These are phyloP conservation scores for Myrmophylax atrothorax DNA, from an alignment of 2,113 vertebrate genomes.

Conservation along the genomic window DNA sequence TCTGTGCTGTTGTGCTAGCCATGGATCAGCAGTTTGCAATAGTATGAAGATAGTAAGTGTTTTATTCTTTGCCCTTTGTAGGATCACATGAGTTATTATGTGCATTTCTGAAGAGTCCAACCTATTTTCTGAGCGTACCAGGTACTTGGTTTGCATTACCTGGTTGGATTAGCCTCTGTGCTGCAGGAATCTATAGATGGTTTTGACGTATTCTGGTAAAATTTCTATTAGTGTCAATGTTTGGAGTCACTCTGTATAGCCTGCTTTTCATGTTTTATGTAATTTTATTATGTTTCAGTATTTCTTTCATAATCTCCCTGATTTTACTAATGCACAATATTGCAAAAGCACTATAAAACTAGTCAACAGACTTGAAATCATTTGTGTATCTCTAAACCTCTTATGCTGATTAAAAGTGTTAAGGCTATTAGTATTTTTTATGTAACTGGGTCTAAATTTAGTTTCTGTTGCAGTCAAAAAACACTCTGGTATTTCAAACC, in stretches of 20 bases:
- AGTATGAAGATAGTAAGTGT: not conserved
- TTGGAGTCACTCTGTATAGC: not conserved
- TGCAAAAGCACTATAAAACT: slow-evolving; percentile 69
- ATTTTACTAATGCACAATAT: slow-evolving; percentile 72
- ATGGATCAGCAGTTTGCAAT: not conserved
- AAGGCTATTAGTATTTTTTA: slow-evolving; percentile 73
- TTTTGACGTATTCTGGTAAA: not conserved
- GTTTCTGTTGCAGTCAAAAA: slow-evolving; percentile 55
- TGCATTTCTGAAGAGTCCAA: not conserved
- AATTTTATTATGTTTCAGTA: slow-evolving; percentile 50
- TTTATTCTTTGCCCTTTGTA: not conserved
- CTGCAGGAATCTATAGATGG: not conserved
- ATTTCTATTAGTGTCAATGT: not conserved
- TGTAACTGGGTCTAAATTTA: slow-evolving; percentile 72
- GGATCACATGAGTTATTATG: not conserved
- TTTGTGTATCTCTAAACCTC: slow-evolving; percentile 71
- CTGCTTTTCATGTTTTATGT: slow-evolving; percentile 48
- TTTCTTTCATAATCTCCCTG: slow-evolving; percentile 62
- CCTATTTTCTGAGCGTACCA: not conserved
- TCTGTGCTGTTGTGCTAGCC: not conserved
- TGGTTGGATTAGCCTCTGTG: not conserved
- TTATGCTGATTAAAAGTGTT: slow-evolving; percentile 72
- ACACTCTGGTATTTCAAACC: not conserved
- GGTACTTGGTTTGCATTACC: not conserved
- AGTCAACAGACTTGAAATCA: slow-evolving; percentile 66